Evolutionary conservation across 2,888 invertebrate species (phyloP), one percentile per base, ranked within the genome.

Genomic region (Euzetes globulus): DNA sequence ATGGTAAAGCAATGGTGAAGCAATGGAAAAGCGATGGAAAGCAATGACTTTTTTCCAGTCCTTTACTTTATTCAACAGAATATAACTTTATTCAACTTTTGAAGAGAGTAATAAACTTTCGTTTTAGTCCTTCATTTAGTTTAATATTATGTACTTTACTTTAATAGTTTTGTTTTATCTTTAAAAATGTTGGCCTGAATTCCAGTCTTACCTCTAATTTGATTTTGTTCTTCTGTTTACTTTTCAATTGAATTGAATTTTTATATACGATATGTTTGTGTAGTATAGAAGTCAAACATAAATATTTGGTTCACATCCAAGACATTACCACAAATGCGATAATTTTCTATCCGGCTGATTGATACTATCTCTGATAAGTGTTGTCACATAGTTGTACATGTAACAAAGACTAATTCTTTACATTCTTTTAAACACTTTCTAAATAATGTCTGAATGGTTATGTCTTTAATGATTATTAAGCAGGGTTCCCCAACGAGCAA

Each of bases 131-230:
- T 55, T 22, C 25, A 9, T 47, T 47, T 47, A 47, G 47, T 17
- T 25, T 55, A 55, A 25, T 55, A 25, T 55, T 19, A 55, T 47
- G 47, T 7, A 22, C 55, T 19, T 55, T 19, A 25, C 25, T 25
- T 55, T 55, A 55, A 55, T 55, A 55, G 55, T 55, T 55, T 19
- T 55, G 19, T 55, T 55, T 55, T 55, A 55, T 55, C 22, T 55
- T 55, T 55, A 19, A 47, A 55, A 55, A 55, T 55, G 55, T 55
- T 55, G 7, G n/a, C 55, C n/a, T 55, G 5, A 55, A 25, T 13
- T 55, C 25, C 3, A 25, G 15, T 55, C 55, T 19, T 19, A 25
- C n/a, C 19, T 55, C 55, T 19, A 55, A 55, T 55, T 55, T 55
- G 55, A 22, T 55, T 55, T 25, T 25, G 25, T 47, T 47, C 17